These are phyloP conservation scores for Corynorhinus townsendii DNA, from an alignment of 2,113 vertebrate species.

Conservation along the genomic window DNA sequence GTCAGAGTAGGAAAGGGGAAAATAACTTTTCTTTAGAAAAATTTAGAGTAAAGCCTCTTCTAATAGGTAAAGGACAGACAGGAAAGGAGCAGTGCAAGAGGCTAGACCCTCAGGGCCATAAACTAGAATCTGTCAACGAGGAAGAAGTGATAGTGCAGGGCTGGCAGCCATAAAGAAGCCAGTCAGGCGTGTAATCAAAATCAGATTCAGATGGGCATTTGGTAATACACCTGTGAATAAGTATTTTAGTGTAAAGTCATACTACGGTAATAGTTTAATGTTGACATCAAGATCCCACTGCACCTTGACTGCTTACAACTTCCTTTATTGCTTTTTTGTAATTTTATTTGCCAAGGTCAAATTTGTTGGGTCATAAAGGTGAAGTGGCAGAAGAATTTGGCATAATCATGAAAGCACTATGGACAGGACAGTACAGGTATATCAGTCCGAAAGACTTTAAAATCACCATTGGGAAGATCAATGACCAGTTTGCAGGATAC, in stretches of 20 bases:
- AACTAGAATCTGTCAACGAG: background rate
- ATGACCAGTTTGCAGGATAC: constrained; percentile 93
- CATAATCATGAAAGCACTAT: constrained; percentile 96
- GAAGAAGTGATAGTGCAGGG: background rate
- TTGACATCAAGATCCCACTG: background rate
- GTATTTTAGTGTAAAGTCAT: background rate
- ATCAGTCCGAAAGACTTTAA: constrained; percentile 97
- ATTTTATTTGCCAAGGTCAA: constrained; percentile 82
- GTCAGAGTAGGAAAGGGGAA: background rate
- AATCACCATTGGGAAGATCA: constrained; percentile 96
- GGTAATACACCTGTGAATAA: background rate
- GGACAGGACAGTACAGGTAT: constrained; percentile 93
- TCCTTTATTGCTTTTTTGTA: background rate
- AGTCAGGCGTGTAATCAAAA: background rate
- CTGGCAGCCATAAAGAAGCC: background rate
- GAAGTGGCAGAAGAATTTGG: constrained; percentile 99
- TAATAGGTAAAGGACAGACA: background rate
- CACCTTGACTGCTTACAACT: background rate
- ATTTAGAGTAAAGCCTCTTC: background rate
- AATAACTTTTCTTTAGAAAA: background rate
- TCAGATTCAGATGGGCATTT: background rate
- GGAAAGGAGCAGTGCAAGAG: background rate
- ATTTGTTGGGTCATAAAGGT: constrained; percentile 96
- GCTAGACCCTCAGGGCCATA: background rate
- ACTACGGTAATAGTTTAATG: background rate